Evolutionary conservation across 92 coral and sea anemone genomes (phyloP).

Genomic region (Muricea muricata): DNA sequence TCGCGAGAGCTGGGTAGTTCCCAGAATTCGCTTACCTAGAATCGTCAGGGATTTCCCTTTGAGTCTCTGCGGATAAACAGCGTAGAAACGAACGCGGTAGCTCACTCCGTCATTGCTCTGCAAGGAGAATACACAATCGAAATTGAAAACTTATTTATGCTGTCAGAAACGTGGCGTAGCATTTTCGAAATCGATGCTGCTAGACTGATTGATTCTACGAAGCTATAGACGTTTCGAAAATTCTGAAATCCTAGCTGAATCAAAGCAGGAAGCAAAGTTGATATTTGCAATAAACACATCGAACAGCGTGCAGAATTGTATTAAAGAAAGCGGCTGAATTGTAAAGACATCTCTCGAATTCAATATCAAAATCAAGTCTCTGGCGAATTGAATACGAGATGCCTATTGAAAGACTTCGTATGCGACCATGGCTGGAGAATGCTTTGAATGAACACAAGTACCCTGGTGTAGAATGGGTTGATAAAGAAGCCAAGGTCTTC

Average conservation of each 20-base stretch:
- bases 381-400: constrained; percentile 26
- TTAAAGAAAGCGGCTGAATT: too few species aligned
- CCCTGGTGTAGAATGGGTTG: constrained; percentile 76
- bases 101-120: neutral
- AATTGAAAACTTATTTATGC: constrained; percentile 3
- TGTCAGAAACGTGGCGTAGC: neutral
- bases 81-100: neutral
- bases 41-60: neutral
- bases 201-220: too few species aligned
- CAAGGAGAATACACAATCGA: constrained; percentile 12
- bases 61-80: neutral
- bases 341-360: too few species aligned
- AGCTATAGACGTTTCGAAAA: neutral
- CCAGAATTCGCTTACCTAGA: constrained; percentile 12
- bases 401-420: constrained; percentile 92
- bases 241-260: neutral
- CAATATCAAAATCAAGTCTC: too few species aligned
- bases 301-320: too few species aligned
- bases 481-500: constrained; percentile 65
- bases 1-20: neutral
- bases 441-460: constrained; percentile 68
- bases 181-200: neutral
- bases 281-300: neutral
- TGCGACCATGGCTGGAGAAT: constrained; percentile 70
- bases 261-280: neutral